Percentiles rank a stretch among this genome's conserved stretches.
Conservation (phyloP, 2,888 invertebrate genomes). For the Falcaria lacertinaria region DNA sequence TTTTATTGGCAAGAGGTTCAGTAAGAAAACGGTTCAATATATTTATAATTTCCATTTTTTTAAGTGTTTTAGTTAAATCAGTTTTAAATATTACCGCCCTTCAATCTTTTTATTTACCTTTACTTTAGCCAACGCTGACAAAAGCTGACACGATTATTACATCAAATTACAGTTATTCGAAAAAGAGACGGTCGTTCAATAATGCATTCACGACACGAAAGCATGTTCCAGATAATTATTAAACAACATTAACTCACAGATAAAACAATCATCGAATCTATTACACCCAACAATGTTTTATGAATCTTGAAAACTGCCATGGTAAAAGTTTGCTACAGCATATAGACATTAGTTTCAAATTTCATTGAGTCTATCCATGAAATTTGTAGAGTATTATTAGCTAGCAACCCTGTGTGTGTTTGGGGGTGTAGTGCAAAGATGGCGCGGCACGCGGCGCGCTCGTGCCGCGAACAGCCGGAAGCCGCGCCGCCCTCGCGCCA, state of each 20-base stretch:
- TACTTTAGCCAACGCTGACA: not conserved
- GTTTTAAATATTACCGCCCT: too few relatives aligned
- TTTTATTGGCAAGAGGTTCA: too few relatives aligned
- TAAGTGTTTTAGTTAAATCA: too few relatives aligned
- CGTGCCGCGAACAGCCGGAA: conserved; percentile 71
- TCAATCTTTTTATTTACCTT: not conserved
- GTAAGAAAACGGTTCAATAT: too few relatives aligned
- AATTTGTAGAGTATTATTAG: conserved; percentile 39
- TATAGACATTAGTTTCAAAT: conserved; percentile 15
- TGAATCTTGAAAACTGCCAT: not conserved
- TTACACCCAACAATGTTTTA: conserved; percentile 11
- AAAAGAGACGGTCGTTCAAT: conserved; percentile 44
- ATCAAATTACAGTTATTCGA: conserved; percentile 52
- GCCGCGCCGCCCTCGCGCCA: conserved; percentile 58
- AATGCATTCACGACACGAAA: conserved; percentile 55
- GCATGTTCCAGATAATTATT: conserved; percentile 67
- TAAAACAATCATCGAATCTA: conserved; percentile 57
- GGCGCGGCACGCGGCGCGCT: conserved; percentile 70
- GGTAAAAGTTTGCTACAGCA: conserved; percentile 14
- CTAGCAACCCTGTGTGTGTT: conserved; percentile 55
- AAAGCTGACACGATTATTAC: conserved; percentile 42
- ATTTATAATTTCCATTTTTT: too few relatives aligned
- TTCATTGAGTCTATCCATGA: conserved; percentile 7
- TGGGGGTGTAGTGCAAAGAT: conserved; percentile 70
- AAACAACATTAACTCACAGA: conserved; percentile 67